These are phyloP conservation scores for Brachypterus glaber DNA, from an alignment of 2,888 invertebrate genomes.

Conservation along the genomic window DNA sequence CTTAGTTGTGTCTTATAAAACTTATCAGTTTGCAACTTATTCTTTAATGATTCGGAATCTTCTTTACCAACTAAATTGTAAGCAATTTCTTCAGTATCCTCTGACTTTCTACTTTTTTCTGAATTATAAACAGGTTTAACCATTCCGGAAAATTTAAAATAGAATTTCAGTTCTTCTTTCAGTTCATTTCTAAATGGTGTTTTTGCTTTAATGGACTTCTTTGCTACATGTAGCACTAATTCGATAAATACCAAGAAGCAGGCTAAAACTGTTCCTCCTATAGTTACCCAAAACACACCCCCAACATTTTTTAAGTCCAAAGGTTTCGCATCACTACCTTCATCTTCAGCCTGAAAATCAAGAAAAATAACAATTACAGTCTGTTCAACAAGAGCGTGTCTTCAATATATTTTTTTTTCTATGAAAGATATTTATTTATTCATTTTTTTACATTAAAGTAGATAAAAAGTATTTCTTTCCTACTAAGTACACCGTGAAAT, in stretches of 20 bases:
- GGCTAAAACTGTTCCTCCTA: slow-evolving; percentile 27
- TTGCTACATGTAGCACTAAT: slow-evolving; percentile 21
- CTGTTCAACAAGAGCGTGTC: too few species aligned
- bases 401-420: too few species aligned
- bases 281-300: slow-evolving; percentile 32
- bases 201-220: slow-evolving; percentile 21
- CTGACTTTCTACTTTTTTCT: slow-evolving; percentile 2
- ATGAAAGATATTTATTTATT: too few species aligned
- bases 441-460: too few species aligned
- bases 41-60: too few species aligned
- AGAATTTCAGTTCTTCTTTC: slow-evolving; percentile 25
- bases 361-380: too few species aligned
- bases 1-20: too few species aligned
- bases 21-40: too few species aligned
- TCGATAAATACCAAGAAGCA: slow-evolving; percentile 26
- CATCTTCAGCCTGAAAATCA: slow-evolving; percentile 22
- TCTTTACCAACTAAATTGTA: too few species aligned
- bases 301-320: slow-evolving; percentile 29
- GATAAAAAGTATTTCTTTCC: too few species aligned
- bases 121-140: slow-evolving; percentile 22
- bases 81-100: too few species aligned
- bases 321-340: slow-evolving; percentile 25
- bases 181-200: slow-evolving; percentile 22
- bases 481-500: too few species aligned
- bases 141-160: slow-evolving; percentile 26